Conservation (phyloP, 2,113 vertebrate genomes). For the Pimephales promelas region DNA sequence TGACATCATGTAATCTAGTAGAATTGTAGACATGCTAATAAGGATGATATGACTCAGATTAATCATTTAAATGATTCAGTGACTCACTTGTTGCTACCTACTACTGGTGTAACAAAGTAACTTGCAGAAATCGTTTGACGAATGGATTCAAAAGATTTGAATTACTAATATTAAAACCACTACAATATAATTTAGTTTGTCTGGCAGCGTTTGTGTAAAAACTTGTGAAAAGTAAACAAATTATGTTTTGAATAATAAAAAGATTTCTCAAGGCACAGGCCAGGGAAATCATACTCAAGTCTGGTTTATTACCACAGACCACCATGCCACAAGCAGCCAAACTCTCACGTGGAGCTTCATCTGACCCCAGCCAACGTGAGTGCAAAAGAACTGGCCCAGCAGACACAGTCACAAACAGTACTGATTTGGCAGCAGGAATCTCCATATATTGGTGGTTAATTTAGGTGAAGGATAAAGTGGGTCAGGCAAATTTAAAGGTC, state of each 20-base stretch:
- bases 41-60: neutral
- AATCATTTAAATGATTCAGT: neutral
- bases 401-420: conserved; percentile 21
- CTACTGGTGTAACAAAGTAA: neutral
- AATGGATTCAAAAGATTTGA: neutral
- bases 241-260: neutral
- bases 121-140: neutral
- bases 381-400: conserved; percentile 18
- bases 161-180: neutral
- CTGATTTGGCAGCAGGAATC: neutral
- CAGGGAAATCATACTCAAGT: neutral
- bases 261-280: too few relatives aligned
- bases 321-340: conserved; percentile 2
- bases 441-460: neutral
- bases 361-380: conserved; percentile 20
- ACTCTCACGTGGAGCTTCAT: conserved; percentile 36
- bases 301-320: neutral
- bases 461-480: conserved; percentile 28
- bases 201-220: neutral
- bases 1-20: neutral
- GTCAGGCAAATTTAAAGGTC: conserved; percentile 27
- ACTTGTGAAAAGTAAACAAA: neutral
- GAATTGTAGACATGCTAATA: neutral
- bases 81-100: neutral
- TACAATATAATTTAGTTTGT: neutral